These are phyloP conservation scores for Fringilla coelebs DNA, from an alignment of 2,797 vertebrate species.

Conservation along the genomic window DNA sequence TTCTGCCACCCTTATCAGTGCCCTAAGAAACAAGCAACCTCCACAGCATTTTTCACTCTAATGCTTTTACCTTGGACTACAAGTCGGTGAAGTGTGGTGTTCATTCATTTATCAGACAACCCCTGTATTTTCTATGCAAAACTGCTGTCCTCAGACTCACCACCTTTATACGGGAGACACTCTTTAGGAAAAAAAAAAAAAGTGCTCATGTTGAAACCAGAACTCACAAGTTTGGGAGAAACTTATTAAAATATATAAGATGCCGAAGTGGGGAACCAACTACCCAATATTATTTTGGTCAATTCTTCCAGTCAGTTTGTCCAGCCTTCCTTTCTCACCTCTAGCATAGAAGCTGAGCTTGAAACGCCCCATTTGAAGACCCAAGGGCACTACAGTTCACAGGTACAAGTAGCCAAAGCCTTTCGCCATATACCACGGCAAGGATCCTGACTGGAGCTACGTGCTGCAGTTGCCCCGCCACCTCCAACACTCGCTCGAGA, in stretches of 20 bases:
- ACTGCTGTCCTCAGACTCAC: background rate
- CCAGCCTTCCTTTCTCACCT: background rate
- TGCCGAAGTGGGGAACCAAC: rapidly evolving
- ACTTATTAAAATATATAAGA: background rate
- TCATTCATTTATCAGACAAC: background rate
- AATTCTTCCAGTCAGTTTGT: background rate
- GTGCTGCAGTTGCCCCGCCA: rapidly evolving
- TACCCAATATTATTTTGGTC: background rate
- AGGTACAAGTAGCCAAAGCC: background rate
- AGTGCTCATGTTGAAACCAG: background rate
- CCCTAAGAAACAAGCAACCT: background rate
- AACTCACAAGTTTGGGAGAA: background rate
- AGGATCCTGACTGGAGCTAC: background rate
- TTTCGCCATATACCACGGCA: background rate
- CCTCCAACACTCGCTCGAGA: background rate
- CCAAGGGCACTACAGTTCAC: background rate
- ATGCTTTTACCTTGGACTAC: background rate
- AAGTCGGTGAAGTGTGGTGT: background rate
- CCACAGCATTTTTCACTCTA: background rate
- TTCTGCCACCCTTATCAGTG: background rate
- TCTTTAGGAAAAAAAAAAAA: rapidly evolving
- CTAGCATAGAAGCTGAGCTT: background rate
- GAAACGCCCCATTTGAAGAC: background rate
- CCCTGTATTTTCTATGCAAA: background rate
- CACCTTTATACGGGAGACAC: background rate